phyloP scores from a whole-genome alignment of 1,140 invertebrate species.

The Aphelinus certus region DNA sequence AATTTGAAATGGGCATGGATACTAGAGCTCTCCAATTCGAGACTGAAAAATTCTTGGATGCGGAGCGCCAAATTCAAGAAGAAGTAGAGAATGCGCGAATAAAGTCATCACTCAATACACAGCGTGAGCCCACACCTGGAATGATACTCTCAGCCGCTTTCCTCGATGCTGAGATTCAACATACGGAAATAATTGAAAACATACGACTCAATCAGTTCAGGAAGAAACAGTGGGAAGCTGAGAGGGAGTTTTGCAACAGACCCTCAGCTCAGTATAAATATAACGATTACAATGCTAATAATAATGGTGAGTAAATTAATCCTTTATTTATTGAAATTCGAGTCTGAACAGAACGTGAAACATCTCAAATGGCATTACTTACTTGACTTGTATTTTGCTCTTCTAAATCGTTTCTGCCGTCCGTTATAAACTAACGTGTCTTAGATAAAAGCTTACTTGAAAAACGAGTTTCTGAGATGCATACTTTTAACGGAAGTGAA shows the following conservation, averaged over 20 bases:
- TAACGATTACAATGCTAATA: not conserved
- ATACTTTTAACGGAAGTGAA: not conserved
- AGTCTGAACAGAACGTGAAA: not conserved
- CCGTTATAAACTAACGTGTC: too few relatives aligned
- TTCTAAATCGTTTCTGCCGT: too few relatives aligned
- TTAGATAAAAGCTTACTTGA: not conserved
- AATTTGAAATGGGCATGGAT: conserved; percentile 45
- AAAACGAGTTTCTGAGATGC: not conserved
- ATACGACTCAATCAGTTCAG: conserved; percentile 42
- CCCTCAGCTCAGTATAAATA: conserved; percentile 11
- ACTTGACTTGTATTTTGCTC: too few relatives aligned
- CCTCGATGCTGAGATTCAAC: conserved; percentile 55
- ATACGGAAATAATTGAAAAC: conserved; percentile 45
- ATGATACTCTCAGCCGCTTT: conserved; percentile 57
- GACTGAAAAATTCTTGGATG: conserved; percentile 53
- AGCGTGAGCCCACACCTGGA: conserved; percentile 51
- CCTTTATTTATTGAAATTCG: not conserved
- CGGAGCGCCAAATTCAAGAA: conserved; percentile 55
- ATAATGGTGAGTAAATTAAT: conserved; percentile 8
- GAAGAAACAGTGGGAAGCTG: conserved; percentile 30
- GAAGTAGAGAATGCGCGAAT: conserved; percentile 55
- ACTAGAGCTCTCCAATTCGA: conserved; percentile 49
- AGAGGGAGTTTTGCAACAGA: conserved; percentile 28
- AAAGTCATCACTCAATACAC: conserved; percentile 39
- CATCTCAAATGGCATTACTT: not conserved